phyloP scores from a whole-genome alignment of 53 echinoderm and acorn worm species.

The Holothuria scabra region DNA sequence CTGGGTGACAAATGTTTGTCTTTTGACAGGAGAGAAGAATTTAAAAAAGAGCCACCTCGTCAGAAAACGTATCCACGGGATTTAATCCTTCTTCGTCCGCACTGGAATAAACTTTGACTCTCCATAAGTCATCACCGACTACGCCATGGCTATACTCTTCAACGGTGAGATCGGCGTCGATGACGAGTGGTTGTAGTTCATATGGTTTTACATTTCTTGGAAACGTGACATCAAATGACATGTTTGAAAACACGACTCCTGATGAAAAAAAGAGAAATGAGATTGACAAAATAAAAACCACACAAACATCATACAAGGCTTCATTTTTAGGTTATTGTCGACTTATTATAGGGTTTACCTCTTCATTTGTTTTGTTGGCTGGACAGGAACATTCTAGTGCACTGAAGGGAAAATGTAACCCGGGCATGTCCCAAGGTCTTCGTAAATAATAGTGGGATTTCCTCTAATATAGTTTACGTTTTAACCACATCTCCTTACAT shows the following conservation, averaged over 20 bases:
- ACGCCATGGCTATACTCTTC: conserved; percentile 6
- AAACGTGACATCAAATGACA: conserved; percentile 4
- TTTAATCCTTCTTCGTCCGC: not conserved
- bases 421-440: too few relatives aligned
- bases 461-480: too few relatives aligned
- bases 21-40: not conserved
- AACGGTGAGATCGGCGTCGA: conserved; percentile 1
- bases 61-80: not conserved
- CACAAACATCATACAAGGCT: too few relatives aligned
- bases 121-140: conserved; percentile 7
- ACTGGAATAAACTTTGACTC: not conserved
- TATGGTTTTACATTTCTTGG: not conserved
- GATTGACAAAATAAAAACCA: too few relatives aligned
- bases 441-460: too few relatives aligned
- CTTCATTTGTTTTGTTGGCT: too few relatives aligned
- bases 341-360: too few relatives aligned
- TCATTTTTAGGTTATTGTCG: too few relatives aligned
- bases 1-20: too few relatives aligned
- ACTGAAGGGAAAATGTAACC: too few relatives aligned
- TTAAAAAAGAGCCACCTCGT: not conserved
- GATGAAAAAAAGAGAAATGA: not conserved
- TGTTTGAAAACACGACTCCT: conserved; percentile 24
- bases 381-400: too few relatives aligned
- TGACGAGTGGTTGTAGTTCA: not conserved
- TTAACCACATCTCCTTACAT: too few relatives aligned